phyloP scores from a whole-genome alignment of 2,113 vertebrate species.

The Prunella fulvescens region DNA sequence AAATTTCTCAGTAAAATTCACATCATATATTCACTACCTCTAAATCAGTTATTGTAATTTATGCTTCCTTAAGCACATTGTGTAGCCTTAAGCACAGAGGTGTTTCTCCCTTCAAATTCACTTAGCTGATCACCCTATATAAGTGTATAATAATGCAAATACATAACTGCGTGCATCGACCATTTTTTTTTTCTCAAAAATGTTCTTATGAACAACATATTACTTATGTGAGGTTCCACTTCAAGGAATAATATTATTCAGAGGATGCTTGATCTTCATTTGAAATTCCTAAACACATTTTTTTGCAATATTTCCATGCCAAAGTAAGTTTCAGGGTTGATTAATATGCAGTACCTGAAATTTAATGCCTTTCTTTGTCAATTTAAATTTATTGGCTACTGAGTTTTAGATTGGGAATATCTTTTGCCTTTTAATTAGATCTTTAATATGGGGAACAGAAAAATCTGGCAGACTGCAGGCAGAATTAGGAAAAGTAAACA shows the following conservation, averaged over 20 bases:
- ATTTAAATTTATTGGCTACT: not conserved
- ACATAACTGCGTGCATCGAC: not conserved
- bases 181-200: not conserved
- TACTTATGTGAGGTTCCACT: not conserved
- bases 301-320: not conserved
- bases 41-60: not conserved
- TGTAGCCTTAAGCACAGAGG: not conserved
- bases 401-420: not conserved
- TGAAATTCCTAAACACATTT: not conserved
- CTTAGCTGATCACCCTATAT: not conserved
- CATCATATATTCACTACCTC: not conserved
- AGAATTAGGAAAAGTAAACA: not conserved
- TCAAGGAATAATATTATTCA: not conserved
- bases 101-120: not conserved
- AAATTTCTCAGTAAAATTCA: not conserved
- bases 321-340: not conserved
- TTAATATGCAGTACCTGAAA: not conserved
- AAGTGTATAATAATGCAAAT: not conserved
- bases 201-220: not conserved
- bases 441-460: not conserved
- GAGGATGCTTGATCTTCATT: not conserved
- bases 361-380: not conserved
- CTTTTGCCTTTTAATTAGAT: slow-evolving; percentile 10
- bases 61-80: not conserved
- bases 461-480: not conserved